Evolutionary conservation across 2,797 vertebrate genomes (phyloP).

Genomic region (Oryzias dopingdopingensis): DNA sequence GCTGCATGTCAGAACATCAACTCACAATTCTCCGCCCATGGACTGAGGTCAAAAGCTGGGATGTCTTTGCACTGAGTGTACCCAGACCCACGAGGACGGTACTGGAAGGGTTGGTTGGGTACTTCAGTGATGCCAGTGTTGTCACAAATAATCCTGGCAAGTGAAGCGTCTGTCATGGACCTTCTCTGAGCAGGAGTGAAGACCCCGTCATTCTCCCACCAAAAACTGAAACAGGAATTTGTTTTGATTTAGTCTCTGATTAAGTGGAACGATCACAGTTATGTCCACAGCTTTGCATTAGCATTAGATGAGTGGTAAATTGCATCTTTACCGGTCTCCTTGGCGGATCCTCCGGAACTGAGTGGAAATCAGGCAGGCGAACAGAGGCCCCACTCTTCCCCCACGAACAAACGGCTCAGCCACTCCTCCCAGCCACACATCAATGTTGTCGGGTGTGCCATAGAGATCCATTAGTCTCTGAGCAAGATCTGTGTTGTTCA

Average conservation of each 20-base stretch:
- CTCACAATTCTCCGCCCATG: constrained; percentile 74
- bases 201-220: constrained; percentile 83
- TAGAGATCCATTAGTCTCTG: constrained; percentile 77
- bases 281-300: background rate
- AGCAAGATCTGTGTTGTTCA: constrained; percentile 72
- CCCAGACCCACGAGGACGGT: constrained; percentile 58
- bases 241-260: background rate
- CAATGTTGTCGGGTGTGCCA: constrained; percentile 81
- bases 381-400: constrained; percentile 83
- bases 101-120: constrained; percentile 76
- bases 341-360: constrained; percentile 83
- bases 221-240: constrained; percentile 76
- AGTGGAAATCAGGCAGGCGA: constrained; percentile 83
- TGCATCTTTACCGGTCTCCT: constrained; percentile 80
- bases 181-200: constrained; percentile 78
- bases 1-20: constrained; percentile 2
- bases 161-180: constrained; percentile 67
- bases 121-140: constrained; percentile 83
- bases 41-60: constrained; percentile 70
- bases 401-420: constrained; percentile 82
- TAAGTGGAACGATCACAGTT: background rate
- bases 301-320: background rate
- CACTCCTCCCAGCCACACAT: constrained; percentile 84
- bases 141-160: constrained; percentile 84
- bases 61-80: constrained; percentile 75